Evolutionary conservation across 1,140 invertebrate genomes (phyloP).

Genomic region (Magallana gigas): DNA sequence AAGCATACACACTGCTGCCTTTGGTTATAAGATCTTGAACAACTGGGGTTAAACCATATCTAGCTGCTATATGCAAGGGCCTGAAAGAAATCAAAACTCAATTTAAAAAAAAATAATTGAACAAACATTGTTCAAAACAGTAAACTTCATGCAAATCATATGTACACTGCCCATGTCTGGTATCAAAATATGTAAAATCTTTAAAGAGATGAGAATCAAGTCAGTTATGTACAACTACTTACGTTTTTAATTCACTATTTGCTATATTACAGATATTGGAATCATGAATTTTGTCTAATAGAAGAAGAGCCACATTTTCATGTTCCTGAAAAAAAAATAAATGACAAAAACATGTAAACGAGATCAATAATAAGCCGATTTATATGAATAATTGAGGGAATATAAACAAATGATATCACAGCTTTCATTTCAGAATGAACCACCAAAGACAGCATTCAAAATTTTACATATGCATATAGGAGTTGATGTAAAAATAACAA

Average conservation of each 20-base stretch:
- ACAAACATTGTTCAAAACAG: no score
- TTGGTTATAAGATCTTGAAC: conserved; percentile 82
- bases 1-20: conserved; percentile 82
- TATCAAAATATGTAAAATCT: no score
- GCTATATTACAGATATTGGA: conserved; percentile 81
- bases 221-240: conserved; percentile 65
- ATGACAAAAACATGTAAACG: not conserved
- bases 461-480: no score
- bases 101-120: no score
- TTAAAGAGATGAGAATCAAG: no score
- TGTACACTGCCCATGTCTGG: no score
- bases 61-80: conserved; percentile 82
- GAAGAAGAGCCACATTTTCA: conserved; percentile 81
- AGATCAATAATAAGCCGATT: no score
- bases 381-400: no score
- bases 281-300: conserved; percentile 82
- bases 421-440: no score
- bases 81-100: conserved; percentile 71
- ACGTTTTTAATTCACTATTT: conserved; percentile 83
- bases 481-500: not conserved
- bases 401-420: no score
- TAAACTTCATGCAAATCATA: no score
- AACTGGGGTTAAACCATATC: conserved; percentile 81
- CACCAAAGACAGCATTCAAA: no score
- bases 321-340: conserved; percentile 79